These are phyloP conservation scores for Gallinago media DNA, from an alignment of 2,113 vertebrate genomes.

Conservation along the genomic window DNA sequence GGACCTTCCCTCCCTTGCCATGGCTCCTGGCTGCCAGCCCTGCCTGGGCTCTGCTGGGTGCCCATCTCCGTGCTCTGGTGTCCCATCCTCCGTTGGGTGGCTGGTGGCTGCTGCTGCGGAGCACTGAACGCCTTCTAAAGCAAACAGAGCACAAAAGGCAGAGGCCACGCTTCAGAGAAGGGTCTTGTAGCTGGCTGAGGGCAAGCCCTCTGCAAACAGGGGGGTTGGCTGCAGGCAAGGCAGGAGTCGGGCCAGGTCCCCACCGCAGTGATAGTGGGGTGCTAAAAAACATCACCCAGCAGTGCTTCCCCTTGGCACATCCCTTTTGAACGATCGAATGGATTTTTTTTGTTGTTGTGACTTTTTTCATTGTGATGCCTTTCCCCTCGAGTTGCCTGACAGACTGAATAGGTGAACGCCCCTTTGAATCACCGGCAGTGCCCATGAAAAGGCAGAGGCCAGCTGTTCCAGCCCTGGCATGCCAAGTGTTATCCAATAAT, in stretches of 20 bases:
- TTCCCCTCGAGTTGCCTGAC: rapidly evolving
- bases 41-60: neutral
- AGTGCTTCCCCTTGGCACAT: neutral
- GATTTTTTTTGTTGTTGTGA: neutral
- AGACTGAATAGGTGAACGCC: neutral
- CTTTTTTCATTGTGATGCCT: neutral
- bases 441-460: neutral
- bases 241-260: neutral
- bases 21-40: neutral
- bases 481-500: neutral
- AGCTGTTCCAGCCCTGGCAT: neutral
- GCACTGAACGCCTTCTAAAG: neutral
- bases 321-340: neutral
- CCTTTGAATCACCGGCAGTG: neutral
- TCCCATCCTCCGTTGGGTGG: neutral
- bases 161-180: neutral
- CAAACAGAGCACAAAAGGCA: neutral
- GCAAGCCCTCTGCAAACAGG: neutral
- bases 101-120: neutral
- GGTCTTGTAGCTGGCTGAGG: neutral
- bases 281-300: neutral
- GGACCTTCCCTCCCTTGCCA: rapidly evolving
- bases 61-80: rapidly evolving
- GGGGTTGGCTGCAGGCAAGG: neutral
- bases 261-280: neutral